phyloP scores from a whole-genome alignment of 2,888 invertebrate species.

The Cephus rjabovi region DNA sequence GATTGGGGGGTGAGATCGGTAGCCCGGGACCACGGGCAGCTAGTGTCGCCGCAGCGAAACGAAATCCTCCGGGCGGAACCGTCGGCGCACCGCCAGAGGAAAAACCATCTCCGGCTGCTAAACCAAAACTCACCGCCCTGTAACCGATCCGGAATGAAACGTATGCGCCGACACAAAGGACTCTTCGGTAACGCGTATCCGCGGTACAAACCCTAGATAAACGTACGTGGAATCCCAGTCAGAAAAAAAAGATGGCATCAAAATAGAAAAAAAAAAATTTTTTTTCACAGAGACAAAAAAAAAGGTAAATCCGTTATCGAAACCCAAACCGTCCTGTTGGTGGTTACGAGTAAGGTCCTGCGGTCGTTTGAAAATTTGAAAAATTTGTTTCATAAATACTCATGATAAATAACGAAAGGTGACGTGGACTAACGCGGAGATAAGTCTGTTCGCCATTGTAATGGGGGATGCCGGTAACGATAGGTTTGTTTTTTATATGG shows the following conservation, averaged over 20 bases:
- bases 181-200: neutral
- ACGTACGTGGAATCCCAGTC: no score
- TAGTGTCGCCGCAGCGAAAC: slow-evolving; percentile 37
- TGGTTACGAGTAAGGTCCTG: no score
- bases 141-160: slow-evolving; percentile 11
- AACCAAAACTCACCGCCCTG: slow-evolving; percentile 26
- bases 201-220: neutral
- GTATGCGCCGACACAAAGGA: neutral
- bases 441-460: neutral
- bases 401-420: no score
- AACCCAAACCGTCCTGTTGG: no score
- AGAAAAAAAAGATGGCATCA: no score
- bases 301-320: no score
- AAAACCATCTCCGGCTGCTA: slow-evolving; percentile 39
- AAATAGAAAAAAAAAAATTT: no score
- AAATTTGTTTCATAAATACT: no score
- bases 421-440: neutral
- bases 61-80: slow-evolving; percentile 48
- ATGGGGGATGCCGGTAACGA: neutral
- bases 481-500: neutral
- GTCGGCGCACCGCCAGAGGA: slow-evolving; percentile 33
- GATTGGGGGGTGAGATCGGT: no score
- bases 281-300: no score
- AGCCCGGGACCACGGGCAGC: slow-evolving; percentile 13
- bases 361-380: no score